Evolutionary conservation across 2,888 invertebrate species (phyloP), one percentile per base, ranked within the genome.

Genomic region (Suillia variegata): DNA sequence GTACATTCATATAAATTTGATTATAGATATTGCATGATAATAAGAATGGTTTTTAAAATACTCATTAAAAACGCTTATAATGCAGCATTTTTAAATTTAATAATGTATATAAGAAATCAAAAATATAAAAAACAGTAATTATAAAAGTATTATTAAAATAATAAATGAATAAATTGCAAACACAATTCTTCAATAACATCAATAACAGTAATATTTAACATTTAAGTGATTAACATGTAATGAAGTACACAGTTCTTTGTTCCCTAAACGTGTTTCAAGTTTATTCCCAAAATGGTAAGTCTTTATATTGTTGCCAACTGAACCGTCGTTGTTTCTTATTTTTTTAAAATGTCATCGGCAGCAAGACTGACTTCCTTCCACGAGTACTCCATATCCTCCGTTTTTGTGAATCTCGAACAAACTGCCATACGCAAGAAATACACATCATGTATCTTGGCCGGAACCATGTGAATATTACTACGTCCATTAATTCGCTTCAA

Each of bases 381-480:
- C 1, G 96, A 92, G 68, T 87, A 85, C 38, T 89, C 86, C 70
- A 98, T 91, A 74, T 98, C 96, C 59, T 87, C 86, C 21, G 89
- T 86, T 75, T 91, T 90, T 2, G 92, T 90, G 73, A 87, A 91
- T 58, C 93, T 87, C 0, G 96, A 94, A 78, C 97, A 98, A 63
- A 98, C 86, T 0, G 95, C 95, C 80, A 98, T 86, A 61, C 98
- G 86, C 51, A 98, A 83, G 83, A 96, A 96, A 80, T 91, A 97
- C 0, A 85, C 85, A 63, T 90, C 93, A 48, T 88, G 87, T 60
- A 96, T 90, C 82, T 93, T 93, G 0, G 96, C 91, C 0, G 98
- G 96, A 15, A 96, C 96, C 75, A 98, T 85, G 79, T 97, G 96
- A 65, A 98, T 95, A 68, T 92, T 89, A 3, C 96, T 95, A 56